Conservation (phyloP, 2,888 invertebrate species). For the Oscheius sp. region DNA sequence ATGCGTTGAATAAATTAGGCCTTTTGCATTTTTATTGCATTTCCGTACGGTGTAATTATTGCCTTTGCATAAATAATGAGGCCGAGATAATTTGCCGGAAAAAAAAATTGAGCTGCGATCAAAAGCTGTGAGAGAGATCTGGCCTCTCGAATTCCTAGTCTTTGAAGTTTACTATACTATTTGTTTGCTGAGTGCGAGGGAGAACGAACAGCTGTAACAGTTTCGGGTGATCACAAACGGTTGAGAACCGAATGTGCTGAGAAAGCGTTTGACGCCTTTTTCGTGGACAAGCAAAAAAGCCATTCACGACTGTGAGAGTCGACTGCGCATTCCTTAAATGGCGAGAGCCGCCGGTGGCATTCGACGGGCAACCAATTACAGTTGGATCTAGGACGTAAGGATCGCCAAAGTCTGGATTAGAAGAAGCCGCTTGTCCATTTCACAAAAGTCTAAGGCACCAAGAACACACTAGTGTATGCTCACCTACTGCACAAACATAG, state of each 20-base stretch:
- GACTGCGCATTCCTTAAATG: not conserved
- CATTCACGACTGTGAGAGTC: not conserved
- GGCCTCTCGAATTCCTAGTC: not conserved
- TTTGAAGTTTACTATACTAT: conserved; percentile 7
- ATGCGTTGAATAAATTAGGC: too few species aligned
- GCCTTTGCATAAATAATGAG: not conserved
- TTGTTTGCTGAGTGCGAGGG: conserved; percentile 2
- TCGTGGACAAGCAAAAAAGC: conserved; percentile 24
- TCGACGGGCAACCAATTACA: conserved; percentile 3
- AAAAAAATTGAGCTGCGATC: not conserved
- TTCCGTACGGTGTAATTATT: not conserved
- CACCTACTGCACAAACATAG: not conserved
- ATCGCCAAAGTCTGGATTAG: conserved; percentile 6
- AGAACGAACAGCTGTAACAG: conserved; percentile 15
- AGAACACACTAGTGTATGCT: not conserved
- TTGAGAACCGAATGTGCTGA: conserved; percentile 1
- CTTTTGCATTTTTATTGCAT: not conserved
- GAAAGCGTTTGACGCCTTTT: not conserved
- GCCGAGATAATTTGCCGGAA: not conserved
- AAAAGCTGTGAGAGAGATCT: not conserved
- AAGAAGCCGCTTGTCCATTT: not conserved
- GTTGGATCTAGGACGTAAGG: conserved; percentile 22
- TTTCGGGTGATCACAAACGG: not conserved
- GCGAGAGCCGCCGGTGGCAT: conserved; percentile 9
- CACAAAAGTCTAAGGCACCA: not conserved